Evolutionary conservation across 92 coral and sea anemone species (phyloP).

Genomic region (Paragorgia papillata): DNA sequence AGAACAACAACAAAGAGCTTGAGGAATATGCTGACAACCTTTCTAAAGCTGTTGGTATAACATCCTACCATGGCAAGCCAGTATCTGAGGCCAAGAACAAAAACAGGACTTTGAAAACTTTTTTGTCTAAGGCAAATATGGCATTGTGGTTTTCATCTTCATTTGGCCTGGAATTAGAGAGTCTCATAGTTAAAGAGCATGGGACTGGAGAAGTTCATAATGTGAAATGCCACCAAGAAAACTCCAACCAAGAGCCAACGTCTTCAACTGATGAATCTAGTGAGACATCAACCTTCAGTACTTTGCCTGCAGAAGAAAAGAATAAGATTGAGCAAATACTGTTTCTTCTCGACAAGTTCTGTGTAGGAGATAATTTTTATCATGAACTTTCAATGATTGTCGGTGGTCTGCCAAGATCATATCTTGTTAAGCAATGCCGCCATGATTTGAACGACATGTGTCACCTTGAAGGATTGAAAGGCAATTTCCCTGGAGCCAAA

Average conservation of each 20-base stretch:
- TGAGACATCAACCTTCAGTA: too few relatives aligned
- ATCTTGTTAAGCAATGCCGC: background rate
- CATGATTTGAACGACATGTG: conserved; percentile 2
- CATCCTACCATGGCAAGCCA: conserved; percentile 32
- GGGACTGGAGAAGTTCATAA: too few relatives aligned
- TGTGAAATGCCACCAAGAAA: too few relatives aligned
- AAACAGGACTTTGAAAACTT: too few relatives aligned
- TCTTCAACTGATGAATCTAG: too few relatives aligned
- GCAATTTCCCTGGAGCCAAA: background rate
- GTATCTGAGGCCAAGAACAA: too few relatives aligned
- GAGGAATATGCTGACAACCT: conserved; percentile 44
- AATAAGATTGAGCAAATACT: background rate
- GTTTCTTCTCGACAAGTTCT: conserved; percentile 6
- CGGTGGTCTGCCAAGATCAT: conserved; percentile 8
- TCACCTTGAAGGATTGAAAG: background rate
- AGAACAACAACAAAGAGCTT: conserved; percentile 14
- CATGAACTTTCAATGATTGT: conserved; percentile 6
- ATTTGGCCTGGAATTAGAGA: too few relatives aligned
- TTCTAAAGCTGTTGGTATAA: conserved; percentile 14
- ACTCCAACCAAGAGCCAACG: too few relatives aligned
- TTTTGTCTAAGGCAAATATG: too few relatives aligned
- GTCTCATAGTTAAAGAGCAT: too few relatives aligned
- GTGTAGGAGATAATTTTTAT: conserved; percentile 3
- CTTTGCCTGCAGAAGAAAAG: conserved; percentile 1
- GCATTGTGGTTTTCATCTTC: too few relatives aligned